Evolutionary conservation across 2,888 invertebrate genomes (phyloP), one percentile per base, ranked within the genome.

Genomic region (Melinaea marsaeus): DNA sequence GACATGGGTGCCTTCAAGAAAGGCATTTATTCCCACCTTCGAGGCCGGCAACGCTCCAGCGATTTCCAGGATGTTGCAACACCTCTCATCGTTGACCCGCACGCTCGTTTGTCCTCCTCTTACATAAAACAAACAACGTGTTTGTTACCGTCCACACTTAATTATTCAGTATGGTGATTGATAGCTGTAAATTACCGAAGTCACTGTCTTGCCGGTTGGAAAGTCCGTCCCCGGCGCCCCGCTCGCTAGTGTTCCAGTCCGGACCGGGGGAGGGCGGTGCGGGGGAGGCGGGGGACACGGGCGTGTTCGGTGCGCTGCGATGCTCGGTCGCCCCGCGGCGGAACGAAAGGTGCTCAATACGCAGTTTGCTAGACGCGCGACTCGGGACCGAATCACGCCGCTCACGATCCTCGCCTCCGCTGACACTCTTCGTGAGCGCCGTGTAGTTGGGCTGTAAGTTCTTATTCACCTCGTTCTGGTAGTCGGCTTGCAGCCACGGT

Each of bases 181-280:
- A 7, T 32, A 42, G 5, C 51, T 2, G 32, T n/a, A 32, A 11
- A 22, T 88, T 86, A 93, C 95, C 95, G 79, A 96, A 96, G 81
- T 96, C 96, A 65, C 96, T 96, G 81, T 97, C 97, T 45, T 95
- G 96, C 79, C 95, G 96, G 82, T 95, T 95, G 13, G 96, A 96
- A 69, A 95, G 94, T 1, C 97, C 97, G 80, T 97, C 97, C 0
- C 94, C 95, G 4, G 94, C 93, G 3, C 95, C 95, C 33, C 95
- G 89, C 76, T 95, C 95, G 58, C 92, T 51, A 32, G 22, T 9
- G 9, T 6, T 92, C 94, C 95, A 95, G 71, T 95, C 94, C 35
- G 94, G 86, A 0, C 91, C 91, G 0, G 87, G 85, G 2, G 76
- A 75, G 0, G 81, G 82, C 0, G 80, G 80, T 7, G 80, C 70